These are phyloP conservation scores for Acronicta leporina DNA, from an alignment of 2,888 invertebrate species.

Conservation along the genomic window DNA sequence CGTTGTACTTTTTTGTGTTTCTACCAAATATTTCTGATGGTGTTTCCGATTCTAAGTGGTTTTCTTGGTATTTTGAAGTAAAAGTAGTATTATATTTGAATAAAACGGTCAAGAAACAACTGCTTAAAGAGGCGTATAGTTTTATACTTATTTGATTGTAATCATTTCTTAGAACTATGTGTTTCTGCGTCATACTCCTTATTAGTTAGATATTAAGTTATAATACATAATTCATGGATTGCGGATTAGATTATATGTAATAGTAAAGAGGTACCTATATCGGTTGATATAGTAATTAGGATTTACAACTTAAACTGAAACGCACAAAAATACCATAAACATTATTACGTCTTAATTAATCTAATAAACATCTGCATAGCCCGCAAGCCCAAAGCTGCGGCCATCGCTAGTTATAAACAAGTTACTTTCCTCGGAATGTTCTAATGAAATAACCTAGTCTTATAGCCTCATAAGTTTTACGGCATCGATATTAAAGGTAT, in stretches of 20 bases:
- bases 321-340: constrained; percentile 9
- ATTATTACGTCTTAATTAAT: constrained; percentile 25
- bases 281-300: not conserved
- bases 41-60: constrained; percentile 47
- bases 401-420: constrained; percentile 43
- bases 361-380: constrained; percentile 30
- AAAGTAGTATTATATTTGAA: constrained; percentile 6
- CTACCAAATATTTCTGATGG: too few species aligned
- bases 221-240: too few species aligned
- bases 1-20: too few species aligned
- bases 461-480: constrained; percentile 57
- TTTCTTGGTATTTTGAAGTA: constrained; percentile 23
- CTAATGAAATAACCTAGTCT: constrained; percentile 54
- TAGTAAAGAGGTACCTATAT: not conserved
- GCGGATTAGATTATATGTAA: too few species aligned
- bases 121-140: too few species aligned
- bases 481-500: constrained; percentile 60
- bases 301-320: not conserved
- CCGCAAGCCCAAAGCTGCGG: constrained; percentile 17
- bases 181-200: too few species aligned
- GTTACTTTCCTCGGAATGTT: constrained; percentile 42
- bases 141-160: too few species aligned
- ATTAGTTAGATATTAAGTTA: too few species aligned
- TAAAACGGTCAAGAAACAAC: too few species aligned
- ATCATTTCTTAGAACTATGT: too few species aligned